Base-by-base conservation (phyloP, 2,888 invertebrate genomes). In the Patella ulyssiponensis region DNA sequence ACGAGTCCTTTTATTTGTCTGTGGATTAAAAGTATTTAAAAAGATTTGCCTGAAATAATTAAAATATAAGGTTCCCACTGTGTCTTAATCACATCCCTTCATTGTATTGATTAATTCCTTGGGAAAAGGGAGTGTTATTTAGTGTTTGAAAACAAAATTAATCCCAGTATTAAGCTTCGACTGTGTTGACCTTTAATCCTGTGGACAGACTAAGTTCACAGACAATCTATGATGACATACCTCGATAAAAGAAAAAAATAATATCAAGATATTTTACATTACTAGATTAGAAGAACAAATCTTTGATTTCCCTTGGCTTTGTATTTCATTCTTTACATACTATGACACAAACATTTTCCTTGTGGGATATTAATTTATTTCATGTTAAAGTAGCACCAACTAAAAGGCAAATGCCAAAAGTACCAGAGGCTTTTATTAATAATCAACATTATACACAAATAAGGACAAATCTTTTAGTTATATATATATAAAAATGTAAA, bases 31-130 rank as follows among this genome's bases (percentile, higher is more conserved):
- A 64, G 20, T 64, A 20, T 64, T 20, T n/a, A 64, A 64, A 64
- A 15, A 64, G 64, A 64, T 64, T 64, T 20, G 64, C n/a, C n/a
- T 11, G 64, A 64, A 64, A 64, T 64, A 64, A 64, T 64, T 64
- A 64, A 64, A 64, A 64, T 64, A 64, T n/a, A 64, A 64, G 64
- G 64, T 64, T 64, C 64, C 64, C n/a, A 64, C 64, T 64, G 64
- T 64, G 64, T 64, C 64, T 64, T 64, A 64, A 64, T 64, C 64
- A 64, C 64, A 64, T 64, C 64, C 64, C 64, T 64, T 64, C 64
- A 64, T 64, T 64, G 64, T 64, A 64, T 64, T 64, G 64, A 64
- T 64, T 64, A 64, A 64, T 20, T 64, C 20, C 64, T 64, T 64
- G 20, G 64, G 64, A 64, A 64, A 20, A 64, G 20, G 64, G 64